Conservation (phyloP, 2,888 invertebrate species). For the Ypsolopha sequella region DNA sequence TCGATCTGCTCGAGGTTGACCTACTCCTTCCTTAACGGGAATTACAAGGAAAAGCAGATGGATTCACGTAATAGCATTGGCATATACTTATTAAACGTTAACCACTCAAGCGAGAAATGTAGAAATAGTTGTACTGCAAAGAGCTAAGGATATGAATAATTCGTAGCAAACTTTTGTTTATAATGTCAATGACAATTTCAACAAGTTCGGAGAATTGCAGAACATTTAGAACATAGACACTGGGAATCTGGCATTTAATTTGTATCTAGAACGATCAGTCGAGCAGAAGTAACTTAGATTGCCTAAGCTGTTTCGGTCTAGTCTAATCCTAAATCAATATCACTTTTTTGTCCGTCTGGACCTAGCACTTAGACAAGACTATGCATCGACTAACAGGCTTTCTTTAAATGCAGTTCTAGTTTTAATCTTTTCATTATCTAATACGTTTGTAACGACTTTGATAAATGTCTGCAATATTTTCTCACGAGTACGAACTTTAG, state of each 20-base stretch:
- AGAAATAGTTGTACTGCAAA: background rate
- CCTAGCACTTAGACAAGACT: conserved; percentile 29
- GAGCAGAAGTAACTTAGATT: conserved; percentile 61
- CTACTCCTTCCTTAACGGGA: conserved; percentile 23
- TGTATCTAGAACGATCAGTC: conserved; percentile 58
- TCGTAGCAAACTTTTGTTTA: background rate
- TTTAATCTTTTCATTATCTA: conserved; percentile 1
- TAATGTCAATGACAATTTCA: conserved; percentile 5
- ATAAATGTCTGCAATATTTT: too few relatives aligned
- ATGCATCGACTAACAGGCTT: conserved; percentile 5
- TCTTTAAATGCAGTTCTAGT: background rate
- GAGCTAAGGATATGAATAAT: background rate
- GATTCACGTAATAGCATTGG: background rate
- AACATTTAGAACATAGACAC: conserved; percentile 39
- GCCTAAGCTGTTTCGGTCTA: conserved; percentile 53
- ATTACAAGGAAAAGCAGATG: background rate
- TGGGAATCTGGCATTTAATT: conserved; percentile 69
- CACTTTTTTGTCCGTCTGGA: conserved; percentile 44
- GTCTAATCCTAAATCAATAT: conserved; percentile 62
- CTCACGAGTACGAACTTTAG: too few relatives aligned
- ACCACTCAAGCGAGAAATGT: background rate
- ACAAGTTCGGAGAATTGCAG: conserved; percentile 15
- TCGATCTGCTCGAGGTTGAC: conserved; percentile 19
- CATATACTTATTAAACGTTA: background rate
- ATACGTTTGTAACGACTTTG: background rate